Conservation (phyloP, 2,797 vertebrate species). For the Sciurus vulgaris region DNA sequence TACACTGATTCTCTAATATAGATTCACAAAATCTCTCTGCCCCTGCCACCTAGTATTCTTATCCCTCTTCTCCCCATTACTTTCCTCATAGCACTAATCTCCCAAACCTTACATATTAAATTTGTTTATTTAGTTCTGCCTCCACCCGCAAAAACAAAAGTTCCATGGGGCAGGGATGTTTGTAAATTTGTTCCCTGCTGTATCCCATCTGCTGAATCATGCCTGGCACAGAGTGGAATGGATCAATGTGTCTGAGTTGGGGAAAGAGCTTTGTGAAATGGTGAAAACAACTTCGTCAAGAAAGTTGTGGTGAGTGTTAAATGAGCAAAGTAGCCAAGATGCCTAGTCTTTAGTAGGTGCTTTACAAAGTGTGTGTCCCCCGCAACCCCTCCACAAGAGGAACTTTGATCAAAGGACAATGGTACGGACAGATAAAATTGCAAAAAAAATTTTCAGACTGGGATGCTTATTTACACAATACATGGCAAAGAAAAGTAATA, state of each 20-base stretch:
- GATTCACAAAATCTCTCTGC: background rate
- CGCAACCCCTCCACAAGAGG: background rate
- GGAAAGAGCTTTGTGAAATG: background rate
- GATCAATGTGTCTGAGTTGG: background rate
- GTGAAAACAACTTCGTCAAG: background rate
- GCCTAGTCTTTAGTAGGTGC: background rate
- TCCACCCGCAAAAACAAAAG: constrained; percentile 27
- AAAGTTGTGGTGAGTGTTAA: background rate
- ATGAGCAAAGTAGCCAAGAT: background rate
- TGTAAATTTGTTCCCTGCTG: background rate
- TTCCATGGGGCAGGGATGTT: background rate
- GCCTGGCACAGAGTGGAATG: background rate
- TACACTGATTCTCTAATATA: background rate
- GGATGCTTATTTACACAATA: background rate
- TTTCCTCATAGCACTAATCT: background rate
- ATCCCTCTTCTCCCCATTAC: background rate
- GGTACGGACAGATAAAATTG: background rate
- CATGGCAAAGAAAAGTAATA: background rate
- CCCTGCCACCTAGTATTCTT: background rate
- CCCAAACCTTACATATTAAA: background rate
- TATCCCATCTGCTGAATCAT: background rate
- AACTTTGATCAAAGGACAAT: background rate
- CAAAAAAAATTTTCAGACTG: background rate
- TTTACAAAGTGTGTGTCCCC: background rate
- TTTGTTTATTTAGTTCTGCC: background rate